Evolutionary conservation across 1,140 invertebrate genomes (phyloP), one percentile per base, ranked within the genome.

Genomic region (Aphidius ervi): DNA sequence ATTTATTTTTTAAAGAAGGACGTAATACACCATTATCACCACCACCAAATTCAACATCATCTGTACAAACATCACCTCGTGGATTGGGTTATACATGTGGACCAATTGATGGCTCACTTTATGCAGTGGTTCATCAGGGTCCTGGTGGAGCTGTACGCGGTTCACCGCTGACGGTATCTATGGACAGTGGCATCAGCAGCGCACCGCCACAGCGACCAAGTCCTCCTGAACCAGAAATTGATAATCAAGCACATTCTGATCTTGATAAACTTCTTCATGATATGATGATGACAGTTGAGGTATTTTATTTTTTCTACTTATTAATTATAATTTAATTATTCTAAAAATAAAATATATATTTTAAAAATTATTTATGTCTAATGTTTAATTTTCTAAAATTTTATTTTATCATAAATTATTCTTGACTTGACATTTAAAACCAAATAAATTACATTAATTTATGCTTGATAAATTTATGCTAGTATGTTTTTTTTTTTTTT

Each of bases 71-170:
- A n/a, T 76, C 77, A 39, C 72, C 75, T 7, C 70, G 73, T 10
- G 73, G 71, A 16, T 75, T 82, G 63, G 76, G 75, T 50, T 87
- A 93, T 75, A 90, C 88, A 10, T 87, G 88, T 71, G 90, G 91
- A 45, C 91, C 92, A 37, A 82, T 93, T 65, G 92, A 95, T 86
- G 92, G 92, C 63, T 93, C 91, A 72, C 86, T 94, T 65, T 94
- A 95, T 83, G 92, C 92, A 8, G 88, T 93, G 62, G 84, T 86
- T 54, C 87, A 87, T 74, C 82, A 78, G 62, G 78, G 75, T 63
- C 73, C 82, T 62, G 75, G 77, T 62, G 80, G 73, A 65, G 79
- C 80, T 66, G 79, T 81, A 54, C 83, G 85, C 46, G 82, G 84
- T 61, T 86, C 85, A 60, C 86, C 88, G 64, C 83, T 91, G 77